phyloP scores from a whole-genome alignment of 2,113 vertebrate species.

The Furnarius figulus region DNA sequence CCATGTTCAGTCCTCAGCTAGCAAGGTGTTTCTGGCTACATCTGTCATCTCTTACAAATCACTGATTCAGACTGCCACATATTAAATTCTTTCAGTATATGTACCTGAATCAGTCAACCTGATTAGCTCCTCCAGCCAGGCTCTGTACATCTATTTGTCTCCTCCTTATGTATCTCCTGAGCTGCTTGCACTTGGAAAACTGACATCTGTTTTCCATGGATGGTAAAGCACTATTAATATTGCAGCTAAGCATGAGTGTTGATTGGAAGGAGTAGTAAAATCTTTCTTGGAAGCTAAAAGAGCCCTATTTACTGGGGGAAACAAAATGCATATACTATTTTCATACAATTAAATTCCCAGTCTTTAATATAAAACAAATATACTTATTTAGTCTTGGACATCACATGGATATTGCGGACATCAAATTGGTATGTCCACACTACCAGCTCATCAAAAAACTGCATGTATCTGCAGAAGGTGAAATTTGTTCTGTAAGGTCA shows the following conservation, averaged over 20 bases:
- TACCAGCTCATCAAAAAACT: background rate
- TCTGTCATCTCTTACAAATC: conserved; percentile 25
- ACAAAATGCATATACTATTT: background rate
- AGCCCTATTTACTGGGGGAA: background rate
- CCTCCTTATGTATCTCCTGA: background rate
- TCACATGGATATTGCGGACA: too few species aligned
- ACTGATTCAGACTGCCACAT: background rate
- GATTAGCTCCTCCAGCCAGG: conserved; percentile 8
- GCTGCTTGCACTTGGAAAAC: background rate
- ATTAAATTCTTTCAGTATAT: background rate
- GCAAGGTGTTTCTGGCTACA: conserved; percentile 25
- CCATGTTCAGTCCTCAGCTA: background rate
- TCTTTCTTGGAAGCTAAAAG: background rate
- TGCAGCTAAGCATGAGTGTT: background rate
- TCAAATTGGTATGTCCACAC: background rate
- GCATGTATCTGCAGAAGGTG: background rate
- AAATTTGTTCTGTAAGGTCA: background rate
- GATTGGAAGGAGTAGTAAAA: background rate
- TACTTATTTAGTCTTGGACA: background rate
- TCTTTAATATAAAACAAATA: background rate
- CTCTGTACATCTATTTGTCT: background rate
- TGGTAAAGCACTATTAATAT: background rate
- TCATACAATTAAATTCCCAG: background rate
- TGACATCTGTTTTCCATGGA: background rate
- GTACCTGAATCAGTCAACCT: background rate